Evolutionary conservation across 2,888 invertebrate genomes (phyloP), one percentile per base, ranked within the genome.

Genomic region (Hipparchia sbordonii): DNA sequence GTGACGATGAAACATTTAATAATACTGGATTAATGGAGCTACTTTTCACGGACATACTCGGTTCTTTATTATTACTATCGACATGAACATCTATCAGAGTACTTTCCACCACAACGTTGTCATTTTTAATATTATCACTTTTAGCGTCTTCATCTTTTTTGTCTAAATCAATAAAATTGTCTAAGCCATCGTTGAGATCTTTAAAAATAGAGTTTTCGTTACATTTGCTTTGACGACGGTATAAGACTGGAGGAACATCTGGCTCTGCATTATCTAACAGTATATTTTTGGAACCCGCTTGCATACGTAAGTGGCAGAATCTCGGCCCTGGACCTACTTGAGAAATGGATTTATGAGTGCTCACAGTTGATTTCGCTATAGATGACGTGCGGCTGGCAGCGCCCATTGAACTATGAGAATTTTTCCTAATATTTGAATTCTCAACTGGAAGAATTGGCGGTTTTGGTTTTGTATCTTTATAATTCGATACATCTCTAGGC

Each of bases 281-380:
- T 80, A 97, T 97, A 85, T 97, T 97, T 83, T 96, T 97, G 10
- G 97, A 96, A 6, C 97, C 97, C 6, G 96, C 96, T 81, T 97
- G 97, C 81, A 97, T 94, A 56, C 97, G 94, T 82, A 97, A 94
- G 69, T 97, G 96, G 82, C 97, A 97, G 80, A 96, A 95, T 76
- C 97, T 94, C 1, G 97, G 97, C 0, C 97, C 97, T 10, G 94
- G 94, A 2, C 94, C 94, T 0, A 94, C 93, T 81, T 92, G 92
- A 13, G 88, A 90, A 73, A 89, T 92, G 62, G 93, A 94, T 79
- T 92, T 93, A 72, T 93, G 93, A 56, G 92, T 92, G 79, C 94
- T 94, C 12, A 93, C 91, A 61, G 93, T 93, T 13, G 94, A 94
- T 77, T 94, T 94, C 23, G 92, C 93, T 76, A 92, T 77, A 6